Evolutionary conservation across 2,888 invertebrate genomes (phyloP).

Genomic region (Strigamia maritima): DNA sequence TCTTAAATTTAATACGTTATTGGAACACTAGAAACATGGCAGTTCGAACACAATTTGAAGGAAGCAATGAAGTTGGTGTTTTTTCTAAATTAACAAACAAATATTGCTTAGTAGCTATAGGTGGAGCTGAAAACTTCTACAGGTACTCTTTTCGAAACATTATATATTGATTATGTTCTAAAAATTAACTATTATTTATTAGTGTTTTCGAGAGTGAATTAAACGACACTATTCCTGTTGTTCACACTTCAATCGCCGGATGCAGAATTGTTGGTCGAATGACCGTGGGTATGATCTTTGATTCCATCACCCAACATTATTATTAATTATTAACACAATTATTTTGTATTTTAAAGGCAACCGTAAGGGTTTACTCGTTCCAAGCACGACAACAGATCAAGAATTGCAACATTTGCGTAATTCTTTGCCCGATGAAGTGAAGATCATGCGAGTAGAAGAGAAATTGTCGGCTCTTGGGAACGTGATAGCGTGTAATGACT

Average conservation of each 20-base stretch:
- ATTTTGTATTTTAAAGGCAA: constrained; percentile 61
- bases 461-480: constrained; percentile 96
- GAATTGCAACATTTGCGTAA: constrained; percentile 75
- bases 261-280: constrained; percentile 92
- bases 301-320: too few relatives aligned
- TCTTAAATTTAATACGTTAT: background rate
- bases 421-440: constrained; percentile 85
- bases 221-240: constrained; percentile 86
- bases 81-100: constrained; percentile 96
- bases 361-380: constrained; percentile 89
- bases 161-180: background rate
- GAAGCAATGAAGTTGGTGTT: constrained; percentile 96
- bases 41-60: constrained; percentile 94
- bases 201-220: constrained; percentile 95
- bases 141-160: constrained; percentile 59
- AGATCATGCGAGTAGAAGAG: constrained; percentile 92
- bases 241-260: constrained; percentile 88
- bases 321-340: too few relatives aligned
- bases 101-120: constrained; percentile 95
- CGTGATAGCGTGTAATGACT: constrained; percentile 97
- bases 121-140: constrained; percentile 97
- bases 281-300: constrained; percentile 68
- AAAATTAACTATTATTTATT: constrained; percentile 46
- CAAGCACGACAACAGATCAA: constrained; percentile 74
- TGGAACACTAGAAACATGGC: constrained; percentile 62